Base-by-base conservation (phyloP, 2,797 vertebrate species). In the Tadarida brasiliensis region DNA sequence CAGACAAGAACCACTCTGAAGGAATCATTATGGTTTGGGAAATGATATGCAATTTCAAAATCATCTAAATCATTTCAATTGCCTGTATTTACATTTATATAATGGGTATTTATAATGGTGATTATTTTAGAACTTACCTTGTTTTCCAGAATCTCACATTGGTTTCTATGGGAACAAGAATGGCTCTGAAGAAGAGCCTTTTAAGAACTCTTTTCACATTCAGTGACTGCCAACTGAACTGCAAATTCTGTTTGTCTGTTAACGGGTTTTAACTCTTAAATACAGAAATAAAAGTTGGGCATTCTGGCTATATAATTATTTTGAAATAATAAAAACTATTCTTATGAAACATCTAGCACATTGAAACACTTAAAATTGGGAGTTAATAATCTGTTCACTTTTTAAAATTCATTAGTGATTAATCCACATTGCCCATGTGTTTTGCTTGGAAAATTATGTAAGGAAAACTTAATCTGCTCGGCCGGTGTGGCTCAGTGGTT, bases 1-100 rank as follows among this genome's bases (percentile, higher is more conserved):
- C 97, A 98, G 97, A 97, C 93, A 97, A 96, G 97, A 97, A 97
- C 97, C 94, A 97, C 96, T 97, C 97, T 96, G 97, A 97, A 97
- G 96, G 97, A 97, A 97, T 98, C 97, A 97, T 98, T 98, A 97
- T 97, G 93, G 97, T 97, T 97, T 96, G 97, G 94, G 97, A 97
- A 98, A 97, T 97, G 97, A 98, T 98, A 98, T 98, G 97, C 97
- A 98, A 98, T 98, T 98, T 97, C 97, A 97, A 97, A 98, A 97
- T 98, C 97, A 97, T 97, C 97, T 97, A 97, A 98, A 98, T 98
- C 97, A 98, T 97, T 98, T 96, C 97, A 98, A 97, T 98, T 98
- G 97, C 97, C 97, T 97, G 91, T 98, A 98, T 98, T 98, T 98
- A 98, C 97, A 98, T 98, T 98, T 98, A 96, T 97, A 98, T 98